phyloP scores from a whole-genome alignment of 1,140 invertebrate genomes.

The Diploscapter pachys region DNA sequence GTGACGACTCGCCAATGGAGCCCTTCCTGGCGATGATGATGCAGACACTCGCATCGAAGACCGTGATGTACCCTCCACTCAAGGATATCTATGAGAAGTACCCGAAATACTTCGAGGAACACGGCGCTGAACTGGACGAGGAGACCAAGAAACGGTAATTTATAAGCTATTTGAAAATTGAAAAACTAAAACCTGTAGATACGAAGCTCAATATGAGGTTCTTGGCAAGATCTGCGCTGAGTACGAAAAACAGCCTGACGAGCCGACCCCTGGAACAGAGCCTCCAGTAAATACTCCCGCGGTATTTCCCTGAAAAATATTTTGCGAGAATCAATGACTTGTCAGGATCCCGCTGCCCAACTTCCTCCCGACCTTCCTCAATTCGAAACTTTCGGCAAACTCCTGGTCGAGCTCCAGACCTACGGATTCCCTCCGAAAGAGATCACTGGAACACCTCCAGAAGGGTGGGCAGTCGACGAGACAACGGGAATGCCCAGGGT shows the following conservation, averaged over 20 bases:
- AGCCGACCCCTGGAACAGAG: neutral
- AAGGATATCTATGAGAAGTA: constrained; percentile 37
- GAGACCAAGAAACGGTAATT: constrained; percentile 28
- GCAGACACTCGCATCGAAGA: constrained; percentile 36
- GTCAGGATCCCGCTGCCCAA: neutral
- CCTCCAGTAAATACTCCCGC: neutral
- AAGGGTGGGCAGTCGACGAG: constrained; percentile 28
- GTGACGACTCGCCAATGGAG: constrained; percentile 37
- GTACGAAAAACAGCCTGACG: constrained; percentile 30
- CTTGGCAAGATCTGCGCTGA: constrained; percentile 36
- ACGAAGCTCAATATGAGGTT: constrained; percentile 10
- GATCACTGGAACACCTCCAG: constrained; percentile 29
- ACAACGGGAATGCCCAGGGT: constrained; percentile 30
- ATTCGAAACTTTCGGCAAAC: constrained; percentile 27
- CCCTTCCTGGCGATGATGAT: constrained; percentile 43
- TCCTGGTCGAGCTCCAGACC: constrained; percentile 32
- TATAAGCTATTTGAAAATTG: too few relatives aligned
- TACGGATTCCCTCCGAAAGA: constrained; percentile 38
- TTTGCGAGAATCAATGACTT: neutral
- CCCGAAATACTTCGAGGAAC: constrained; percentile 32
- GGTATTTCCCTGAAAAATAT: neutral
- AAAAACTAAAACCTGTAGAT: too few relatives aligned
- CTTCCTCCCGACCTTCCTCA: constrained; percentile 1
- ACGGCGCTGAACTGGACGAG: constrained; percentile 23
- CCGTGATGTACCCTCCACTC: constrained; percentile 40